phyloP scores from a whole-genome alignment of 2,888 invertebrate species.

The Drosophila diplacantha region DNA sequence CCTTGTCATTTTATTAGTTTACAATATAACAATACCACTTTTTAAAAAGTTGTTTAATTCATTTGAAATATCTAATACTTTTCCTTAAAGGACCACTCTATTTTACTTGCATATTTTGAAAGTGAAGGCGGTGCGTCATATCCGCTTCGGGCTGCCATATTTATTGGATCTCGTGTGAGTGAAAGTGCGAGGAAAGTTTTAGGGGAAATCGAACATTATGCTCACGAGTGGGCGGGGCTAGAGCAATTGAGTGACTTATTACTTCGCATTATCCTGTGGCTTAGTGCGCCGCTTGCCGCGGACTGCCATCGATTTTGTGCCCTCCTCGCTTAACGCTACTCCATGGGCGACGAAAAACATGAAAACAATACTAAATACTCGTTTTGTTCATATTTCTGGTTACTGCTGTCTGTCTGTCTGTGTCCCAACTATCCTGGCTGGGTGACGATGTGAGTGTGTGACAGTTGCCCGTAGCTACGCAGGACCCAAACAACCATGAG shows the following conservation, averaged over 20 bases:
- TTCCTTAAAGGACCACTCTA: conserved; percentile 3
- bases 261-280: conserved; percentile 26
- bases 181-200: conserved; percentile 28
- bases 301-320: conserved; percentile 28
- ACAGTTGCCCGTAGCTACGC: conserved; percentile 65
- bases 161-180: conserved; percentile 12
- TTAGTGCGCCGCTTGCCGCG: conserved; percentile 1
- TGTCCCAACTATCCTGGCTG: conserved; percentile 14
- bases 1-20: too few species aligned
- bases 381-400: conserved; percentile 28
- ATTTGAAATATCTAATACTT: not conserved
- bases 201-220: conserved; percentile 15
- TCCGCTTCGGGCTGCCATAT: conserved; percentile 33
- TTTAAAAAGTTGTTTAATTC: not conserved
- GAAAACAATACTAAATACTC: conserved; percentile 35
- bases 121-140: conserved; percentile 56
- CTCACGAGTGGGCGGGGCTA: conserved; percentile 14
- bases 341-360: conserved; percentile 14
- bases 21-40: too few species aligned
- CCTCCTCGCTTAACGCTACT: conserved; percentile 16
- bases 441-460: conserved; percentile 6
- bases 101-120: conserved; percentile 12
- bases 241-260: conserved; percentile 52
- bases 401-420: conserved; percentile 26
- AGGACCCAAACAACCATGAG: conserved; percentile 54